A percentile compares a stretch with the other conserved stretches of the same genome.
Conservation (phyloP, 2,888 invertebrate genomes). For the Eupithecia pulchellata region DNA sequence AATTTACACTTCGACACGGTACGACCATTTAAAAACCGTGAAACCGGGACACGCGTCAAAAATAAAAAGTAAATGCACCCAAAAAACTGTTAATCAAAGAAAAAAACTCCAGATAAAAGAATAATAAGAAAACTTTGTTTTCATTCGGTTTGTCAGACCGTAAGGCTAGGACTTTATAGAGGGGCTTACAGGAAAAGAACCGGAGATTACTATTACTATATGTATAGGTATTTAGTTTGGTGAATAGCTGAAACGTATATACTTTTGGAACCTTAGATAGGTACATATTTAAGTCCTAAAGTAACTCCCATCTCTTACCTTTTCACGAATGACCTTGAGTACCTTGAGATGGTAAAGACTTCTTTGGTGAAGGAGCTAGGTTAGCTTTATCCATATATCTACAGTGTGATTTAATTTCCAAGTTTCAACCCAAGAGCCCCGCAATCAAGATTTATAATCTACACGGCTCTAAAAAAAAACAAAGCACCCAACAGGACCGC, state of each 20-base stretch:
- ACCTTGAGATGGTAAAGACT: background rate
- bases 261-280: background rate
- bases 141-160: slow-evolving; percentile 26
- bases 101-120: slow-evolving; percentile 8
- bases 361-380: background rate
- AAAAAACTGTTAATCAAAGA: slow-evolving; percentile 39
- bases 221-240: background rate
- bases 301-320: background rate
- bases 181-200: background rate
- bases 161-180: background rate
- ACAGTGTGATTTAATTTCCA: slow-evolving; percentile 30
- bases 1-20: slow-evolving; percentile 71
- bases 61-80: slow-evolving; percentile 58
- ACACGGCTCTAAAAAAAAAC: slow-evolving; percentile 50
- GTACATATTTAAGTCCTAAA: background rate
- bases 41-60: slow-evolving; percentile 73
- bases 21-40: slow-evolving; percentile 64
- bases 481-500: slow-evolving; percentile 57
- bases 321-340: background rate
- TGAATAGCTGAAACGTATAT: background rate
- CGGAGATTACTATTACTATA: background rate
- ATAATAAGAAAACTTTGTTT: slow-evolving; percentile 10
- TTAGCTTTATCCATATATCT: background rate
- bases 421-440: slow-evolving; percentile 23
- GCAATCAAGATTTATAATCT: slow-evolving; percentile 40